Base-by-base conservation (phyloP, 2,888 invertebrate genomes). In the Nephrotoma appendiculata region DNA sequence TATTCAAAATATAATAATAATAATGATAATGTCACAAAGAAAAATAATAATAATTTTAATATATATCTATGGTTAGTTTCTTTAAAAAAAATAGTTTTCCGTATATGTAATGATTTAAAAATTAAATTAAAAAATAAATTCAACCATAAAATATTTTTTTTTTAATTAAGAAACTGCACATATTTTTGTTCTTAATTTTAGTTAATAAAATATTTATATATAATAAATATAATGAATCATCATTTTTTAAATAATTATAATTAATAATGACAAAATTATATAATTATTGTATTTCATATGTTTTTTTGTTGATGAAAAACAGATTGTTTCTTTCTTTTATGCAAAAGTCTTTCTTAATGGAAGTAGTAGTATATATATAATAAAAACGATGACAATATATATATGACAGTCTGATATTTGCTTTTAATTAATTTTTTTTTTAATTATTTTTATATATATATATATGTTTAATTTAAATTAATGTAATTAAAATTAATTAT, bases 341-440 rank as follows among this genome's bases (percentile, higher is more conserved):
- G 85, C 85, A 43, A 85, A 71, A 85, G 85, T 85, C 85, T 85
- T 85, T 85, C 43, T 85, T 85, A 83, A 85, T 85, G 85, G 85
- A 85, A 85, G 85, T 85, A 57, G 52, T 52, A 52, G 48, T 52
- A 52, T 52, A 57, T 44, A 44, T 57, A 15, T 43, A 42, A 83
- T 83, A 41, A 83, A 85, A 15, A 42, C 43, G 85, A 85, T 85
- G 85, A 85, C 7, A 85, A 85, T 42, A 83, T 71, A 15, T 83
- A 83, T 83, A 83, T 85, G 85, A 42, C 15, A 85, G 85, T 85
- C 85, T 41, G 41, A 42, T 42, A 42, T 85, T 42, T 85, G 42
- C 43, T 85, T 85, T 42, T 41, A 41, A 31, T 84, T 84, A 41
- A 84, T 84, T 42, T 41, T 42, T 85, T 85, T 42, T 85, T 85